Evolutionary conservation across 2,888 invertebrate species (phyloP), one percentile per base, ranked within the genome.

Genomic region (Trichacis sp.): DNA sequence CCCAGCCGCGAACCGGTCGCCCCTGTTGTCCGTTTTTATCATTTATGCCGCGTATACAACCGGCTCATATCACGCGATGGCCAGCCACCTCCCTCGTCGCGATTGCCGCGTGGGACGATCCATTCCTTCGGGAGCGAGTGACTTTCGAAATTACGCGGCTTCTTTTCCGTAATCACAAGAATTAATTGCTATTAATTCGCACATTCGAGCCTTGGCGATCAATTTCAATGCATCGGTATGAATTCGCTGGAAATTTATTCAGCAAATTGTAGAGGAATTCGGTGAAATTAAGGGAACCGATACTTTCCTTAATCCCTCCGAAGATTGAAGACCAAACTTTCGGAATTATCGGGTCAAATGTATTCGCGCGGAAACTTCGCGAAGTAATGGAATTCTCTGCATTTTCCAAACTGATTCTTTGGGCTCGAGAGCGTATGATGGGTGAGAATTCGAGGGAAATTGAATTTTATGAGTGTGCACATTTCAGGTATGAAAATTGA

Each of bases 1-100:
- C n/a, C 70, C 73, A 72, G 72, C 70, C 70, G 68, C 70, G 74
- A 73, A 77, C 75, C 75, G 75, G 72, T 77, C 73, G 70, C 70
- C 72, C 59, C 71, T 72, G 70, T 71, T 72, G 76, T 75, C 73
- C 72, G 74, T 75, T 77, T 77, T 77, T 77, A 77, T 77, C 76
- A 77, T 77, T 77, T 77, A 76, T 72, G 70, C 72, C 68, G 49
- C 61, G 64, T 73, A 75, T 68, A 65, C 76, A 76, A 76, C 73
- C 73, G 73, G 73, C 71, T 74, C 59, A 70, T 66, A 74, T 70
- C 77, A 77, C 76, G 77, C 77, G 70, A 77, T 75, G 61, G 47
- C 59, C 30, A 52, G 36, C 52, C 50, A 42, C 19, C 60, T 47
- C 55, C 50, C 36, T 56, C 49, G 45, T 49, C 42, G 45, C 52